A percentile compares a stretch with the other conserved stretches of the same genome.
Evolutionary conservation across 2,888 invertebrate genomes (phyloP).

Genomic region (Syritta pipiens): DNA sequence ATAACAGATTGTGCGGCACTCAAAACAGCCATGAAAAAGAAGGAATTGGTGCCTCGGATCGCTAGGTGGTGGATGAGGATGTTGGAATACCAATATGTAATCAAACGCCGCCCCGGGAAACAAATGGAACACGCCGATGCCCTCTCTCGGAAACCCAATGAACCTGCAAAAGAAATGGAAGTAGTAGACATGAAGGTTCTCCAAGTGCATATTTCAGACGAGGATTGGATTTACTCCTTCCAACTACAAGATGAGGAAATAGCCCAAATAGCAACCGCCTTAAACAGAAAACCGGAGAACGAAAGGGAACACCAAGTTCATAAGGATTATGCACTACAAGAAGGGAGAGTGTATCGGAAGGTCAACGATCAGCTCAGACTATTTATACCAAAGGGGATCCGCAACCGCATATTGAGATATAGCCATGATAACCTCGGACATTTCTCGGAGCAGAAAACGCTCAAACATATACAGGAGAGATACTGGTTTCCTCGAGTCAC

Average conservation of each 20-base stretch:
- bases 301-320: not conserved
- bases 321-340: not conserved
- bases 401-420: not conserved
- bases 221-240: slow-evolving; percentile 1
- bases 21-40: slow-evolving; percentile 52
- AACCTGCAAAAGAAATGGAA: not conserved
- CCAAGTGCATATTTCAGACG: not conserved
- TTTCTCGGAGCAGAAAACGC: not conserved
- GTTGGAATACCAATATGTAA: slow-evolving; percentile 48
- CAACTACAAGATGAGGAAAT: not conserved
- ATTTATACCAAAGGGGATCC: not conserved
- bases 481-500: not conserved
- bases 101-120: slow-evolving; percentile 49
- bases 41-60: slow-evolving; percentile 44
- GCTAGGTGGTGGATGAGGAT: slow-evolving; percentile 58
- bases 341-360: not conserved
- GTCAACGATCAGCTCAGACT: not conserved
- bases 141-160: not conserved
- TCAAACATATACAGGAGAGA: not conserved
- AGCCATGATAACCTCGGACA: not conserved
- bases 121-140: slow-evolving; percentile 28
- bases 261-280: not conserved
- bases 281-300: not conserved
- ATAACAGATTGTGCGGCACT: slow-evolving; percentile 57
- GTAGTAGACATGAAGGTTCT: not conserved